These are phyloP conservation scores for Nineta flava DNA, from an alignment of 2,888 invertebrate species.

Conservation along the genomic window DNA sequence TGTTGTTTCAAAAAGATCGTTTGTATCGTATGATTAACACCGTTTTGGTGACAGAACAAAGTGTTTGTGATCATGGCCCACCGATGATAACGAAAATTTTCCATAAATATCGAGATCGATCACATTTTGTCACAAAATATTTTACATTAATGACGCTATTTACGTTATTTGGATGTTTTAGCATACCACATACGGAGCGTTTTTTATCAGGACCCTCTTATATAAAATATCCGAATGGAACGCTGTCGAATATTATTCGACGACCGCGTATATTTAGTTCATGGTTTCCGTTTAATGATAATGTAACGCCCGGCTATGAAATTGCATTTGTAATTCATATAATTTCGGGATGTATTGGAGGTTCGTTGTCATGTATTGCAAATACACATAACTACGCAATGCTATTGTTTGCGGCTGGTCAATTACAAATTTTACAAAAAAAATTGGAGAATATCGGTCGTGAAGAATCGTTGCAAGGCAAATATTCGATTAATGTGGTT, in stretches of 20 bases:
- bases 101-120: too few species aligned
- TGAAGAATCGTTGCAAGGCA: too few species aligned
- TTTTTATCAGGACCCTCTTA: constrained; percentile 4
- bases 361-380: constrained; percentile 3
- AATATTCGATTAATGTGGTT: too few species aligned
- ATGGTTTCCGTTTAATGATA: constrained; percentile 14
- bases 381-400: constrained; percentile 7
- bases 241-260: constrained; percentile 4
- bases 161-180: not conserved
- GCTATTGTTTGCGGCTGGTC: constrained; percentile 5
- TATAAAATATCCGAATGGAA: constrained; percentile 8
- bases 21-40: constrained; percentile 5
- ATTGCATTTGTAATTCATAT: constrained; percentile 9
- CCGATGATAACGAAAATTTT: too few species aligned
- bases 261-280: constrained; percentile 9
- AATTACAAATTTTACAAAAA: constrained; percentile 4
- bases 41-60: constrained; percentile 6
- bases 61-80: too few species aligned
- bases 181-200: constrained; percentile 4
- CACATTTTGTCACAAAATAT: too few species aligned
- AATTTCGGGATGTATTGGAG: constrained; percentile 6
- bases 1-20: constrained; percentile 6
- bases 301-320: constrained; percentile 8
- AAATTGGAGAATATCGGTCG: not conserved
- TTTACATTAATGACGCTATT: too few species aligned